Evolutionary conservation across 1,140 invertebrate genomes (phyloP), one percentile per base, ranked within the genome.

Genomic region (Hesperophylax magnus): DNA sequence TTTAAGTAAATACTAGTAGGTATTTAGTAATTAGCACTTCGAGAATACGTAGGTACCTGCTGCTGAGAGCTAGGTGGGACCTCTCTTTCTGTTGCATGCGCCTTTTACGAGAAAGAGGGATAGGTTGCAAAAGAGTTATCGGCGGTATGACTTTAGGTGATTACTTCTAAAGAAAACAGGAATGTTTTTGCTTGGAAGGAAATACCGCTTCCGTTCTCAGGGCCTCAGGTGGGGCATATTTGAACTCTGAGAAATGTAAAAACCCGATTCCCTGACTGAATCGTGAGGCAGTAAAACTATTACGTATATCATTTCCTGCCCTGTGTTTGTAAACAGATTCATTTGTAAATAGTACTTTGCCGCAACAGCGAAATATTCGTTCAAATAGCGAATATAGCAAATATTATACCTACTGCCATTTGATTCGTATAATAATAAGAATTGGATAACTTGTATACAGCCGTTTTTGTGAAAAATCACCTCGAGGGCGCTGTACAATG

Each of bases 301-400:
- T 67, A 63, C 14, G 27, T 27, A 27, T 27, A 47, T 47, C 11
- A 47, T 47, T 24, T 24, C 17, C 34, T 18, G 39, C n/a, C 67
- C 67, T n/a, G 22, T 24, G 39, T 71, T 71, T 71, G 67, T 53
- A 22, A 20, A 71, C 39, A 71, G 34, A 71, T 71, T 71, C 47
- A 71, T 53, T 47, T 47, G 34, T 39, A n/a, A 31, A 31, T 71
- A 11, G 1, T 47, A 69, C 31, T 71, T 71, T 52, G n/a, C 31
- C 17, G 67, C 67, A 39, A 47, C 65, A n/a, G n/a, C 34, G 27
- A 15, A 47, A 18, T 52, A 71, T 9, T 47, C 14, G 9, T 24
- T 18, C 67, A 52, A 71, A 71, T 20, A 71, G 34, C 2, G 18
- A 14, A 27, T 22, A 69, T 47, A 3, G 5, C 20, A 15, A 47